phyloP scores from a whole-genome alignment of 2,888 invertebrate genomes.

The Clivina fossor region DNA sequence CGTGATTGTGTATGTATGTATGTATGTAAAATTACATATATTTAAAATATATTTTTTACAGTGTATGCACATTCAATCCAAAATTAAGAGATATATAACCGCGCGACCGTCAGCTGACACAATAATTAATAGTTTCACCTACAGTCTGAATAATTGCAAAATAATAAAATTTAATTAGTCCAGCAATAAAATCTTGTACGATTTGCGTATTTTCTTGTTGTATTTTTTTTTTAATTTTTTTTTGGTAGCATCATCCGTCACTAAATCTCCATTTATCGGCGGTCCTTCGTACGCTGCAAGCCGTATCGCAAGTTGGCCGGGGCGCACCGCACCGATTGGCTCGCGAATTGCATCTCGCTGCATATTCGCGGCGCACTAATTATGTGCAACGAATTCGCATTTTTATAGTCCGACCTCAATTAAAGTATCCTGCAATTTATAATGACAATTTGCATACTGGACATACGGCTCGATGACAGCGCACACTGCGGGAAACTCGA shows the following conservation, averaged over 20 bases:
- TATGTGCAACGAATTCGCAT: conserved; percentile 33
- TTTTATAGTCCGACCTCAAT: conserved; percentile 33
- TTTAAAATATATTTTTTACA: too few relatives aligned
- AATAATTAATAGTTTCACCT: conserved; percentile 23
- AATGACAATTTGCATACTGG: conserved; percentile 35
- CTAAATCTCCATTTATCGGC: conserved; percentile 31
- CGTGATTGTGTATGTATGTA: too few relatives aligned
- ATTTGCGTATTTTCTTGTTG: neutral
- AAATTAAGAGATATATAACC: conserved; percentile 20
- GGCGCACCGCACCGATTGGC: too few relatives aligned
- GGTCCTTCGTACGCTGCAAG: too few relatives aligned
- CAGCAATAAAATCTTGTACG: too few relatives aligned
- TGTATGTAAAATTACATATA: too few relatives aligned
- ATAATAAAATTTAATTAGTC: conserved; percentile 27
- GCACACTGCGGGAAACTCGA: neutral
- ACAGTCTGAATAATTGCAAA: conserved; percentile 27
- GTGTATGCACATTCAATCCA: too few relatives aligned
- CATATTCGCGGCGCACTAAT: conserved; percentile 22
- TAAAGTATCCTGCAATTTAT: conserved; percentile 35
- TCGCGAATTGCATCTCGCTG: neutral
- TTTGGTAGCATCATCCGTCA: conserved; percentile 26
- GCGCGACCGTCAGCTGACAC: conserved; percentile 8
- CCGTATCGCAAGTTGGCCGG: too few relatives aligned
- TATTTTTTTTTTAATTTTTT: neutral
- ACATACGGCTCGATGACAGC: conserved; percentile 9